phyloP scores from a whole-genome alignment of 2,888 invertebrate genomes.

The Dastarcus helophoroides region DNA sequence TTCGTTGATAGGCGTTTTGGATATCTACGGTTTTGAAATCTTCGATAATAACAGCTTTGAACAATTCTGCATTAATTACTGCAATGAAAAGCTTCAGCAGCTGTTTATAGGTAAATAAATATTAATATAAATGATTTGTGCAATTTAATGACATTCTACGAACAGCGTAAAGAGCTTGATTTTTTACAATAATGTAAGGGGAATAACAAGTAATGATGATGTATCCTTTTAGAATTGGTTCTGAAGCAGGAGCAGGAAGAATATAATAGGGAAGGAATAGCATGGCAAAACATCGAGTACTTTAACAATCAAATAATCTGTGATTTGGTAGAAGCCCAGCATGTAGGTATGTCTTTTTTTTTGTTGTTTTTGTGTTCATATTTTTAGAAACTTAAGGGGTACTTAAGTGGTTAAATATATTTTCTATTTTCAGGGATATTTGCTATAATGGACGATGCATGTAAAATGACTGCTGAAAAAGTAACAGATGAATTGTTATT shows the following conservation, averaged over 20 bases:
- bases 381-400: neutral
- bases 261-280: constrained; percentile 88
- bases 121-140: too few species aligned
- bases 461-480: constrained; percentile 81
- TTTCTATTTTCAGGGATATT: constrained; percentile 37
- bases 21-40: constrained; percentile 98
- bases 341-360: constrained; percentile 53
- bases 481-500: constrained; percentile 75
- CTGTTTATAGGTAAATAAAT: constrained; percentile 77
- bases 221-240: constrained; percentile 64
- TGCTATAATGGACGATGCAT: constrained; percentile 95
- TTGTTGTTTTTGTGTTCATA: neutral
- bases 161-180: too few species aligned
- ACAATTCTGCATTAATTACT: constrained; percentile 98
- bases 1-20: constrained; percentile 87
- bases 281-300: constrained; percentile 89
- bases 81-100: constrained; percentile 97
- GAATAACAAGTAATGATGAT: too few species aligned
- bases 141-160: too few species aligned
- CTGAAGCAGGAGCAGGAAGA: constrained; percentile 98
- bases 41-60: constrained; percentile 96
- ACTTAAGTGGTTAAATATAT: neutral
- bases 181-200: too few species aligned
- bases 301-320: constrained; percentile 96
- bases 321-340: constrained; percentile 87